These are phyloP conservation scores for Hymenochirus boettgeri DNA, from an alignment of 2,113 vertebrate genomes.

Conservation along the genomic window DNA sequence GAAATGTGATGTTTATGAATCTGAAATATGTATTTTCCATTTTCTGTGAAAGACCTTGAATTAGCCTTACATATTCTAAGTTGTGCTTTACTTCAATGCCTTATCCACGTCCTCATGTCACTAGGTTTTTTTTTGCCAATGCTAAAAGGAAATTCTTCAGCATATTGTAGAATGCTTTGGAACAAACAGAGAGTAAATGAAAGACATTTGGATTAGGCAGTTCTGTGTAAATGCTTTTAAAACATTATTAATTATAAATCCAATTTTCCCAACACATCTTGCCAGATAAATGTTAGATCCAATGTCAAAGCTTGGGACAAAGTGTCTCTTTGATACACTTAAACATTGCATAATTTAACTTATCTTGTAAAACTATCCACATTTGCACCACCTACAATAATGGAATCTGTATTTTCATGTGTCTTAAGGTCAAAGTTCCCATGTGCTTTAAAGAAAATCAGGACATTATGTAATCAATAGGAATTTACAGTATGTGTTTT, in stretches of 20 bases:
- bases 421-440: too few relatives aligned
- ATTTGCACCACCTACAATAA: constrained; percentile 32
- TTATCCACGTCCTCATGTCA: constrained; percentile 31
- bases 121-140: constrained; percentile 34
- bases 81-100: constrained; percentile 19
- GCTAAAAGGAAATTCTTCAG: constrained; percentile 37
- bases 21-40: constrained; percentile 19
- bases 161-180: constrained; percentile 34
- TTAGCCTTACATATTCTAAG: constrained; percentile 50
- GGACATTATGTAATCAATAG: too few relatives aligned
- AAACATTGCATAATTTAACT: constrained; percentile 40
- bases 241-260: constrained; percentile 43
- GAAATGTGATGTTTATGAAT: neutral
- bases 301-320: constrained; percentile 42
- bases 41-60: constrained; percentile 30
- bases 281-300: constrained; percentile 36
- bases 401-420: constrained; percentile 26
- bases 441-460: too few relatives aligned
- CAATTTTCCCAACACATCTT: constrained; percentile 39
- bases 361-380: constrained; percentile 39
- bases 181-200: constrained; percentile 41
- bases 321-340: constrained; percentile 41
- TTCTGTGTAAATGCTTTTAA: constrained; percentile 40
- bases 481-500: too few relatives aligned
- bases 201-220: constrained; percentile 35